These are phyloP conservation scores for Epirrita christyi DNA, from an alignment of 2,888 invertebrate genomes.

Conservation along the genomic window DNA sequence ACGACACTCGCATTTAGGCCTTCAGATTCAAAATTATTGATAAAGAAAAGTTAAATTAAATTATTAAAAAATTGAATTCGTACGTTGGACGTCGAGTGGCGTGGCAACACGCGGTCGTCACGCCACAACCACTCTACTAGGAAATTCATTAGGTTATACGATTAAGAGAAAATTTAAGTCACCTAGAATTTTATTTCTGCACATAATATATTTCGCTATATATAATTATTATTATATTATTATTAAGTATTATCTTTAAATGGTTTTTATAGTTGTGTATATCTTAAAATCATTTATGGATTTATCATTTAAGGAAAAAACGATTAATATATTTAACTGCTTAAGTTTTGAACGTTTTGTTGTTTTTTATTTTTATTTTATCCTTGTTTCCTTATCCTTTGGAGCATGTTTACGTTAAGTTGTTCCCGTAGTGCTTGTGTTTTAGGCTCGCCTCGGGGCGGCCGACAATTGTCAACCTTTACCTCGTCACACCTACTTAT, in stretches of 20 bases:
- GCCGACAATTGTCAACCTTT: conserved; percentile 80
- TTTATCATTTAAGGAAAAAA: conserved; percentile 83
- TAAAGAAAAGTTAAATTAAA: conserved; percentile 78
- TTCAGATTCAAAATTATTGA: conserved; percentile 87
- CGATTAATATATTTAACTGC: conserved; percentile 84
- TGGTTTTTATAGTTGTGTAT: conserved; percentile 85
- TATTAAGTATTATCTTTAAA: conserved; percentile 85
- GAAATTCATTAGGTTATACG: conserved; percentile 82
- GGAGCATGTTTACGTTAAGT: conserved; percentile 59
- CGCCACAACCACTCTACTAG: conserved; percentile 74
- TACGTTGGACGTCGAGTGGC: conserved; percentile 76
- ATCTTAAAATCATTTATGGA: conserved; percentile 84
- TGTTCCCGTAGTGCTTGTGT: conserved; percentile 58
- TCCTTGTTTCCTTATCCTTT: conserved; percentile 68
- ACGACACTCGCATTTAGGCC: conserved; percentile 89
- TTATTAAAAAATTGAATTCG: conserved; percentile 74
- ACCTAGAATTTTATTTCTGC: conserved; percentile 85
- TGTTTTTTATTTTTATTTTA: conserved; percentile 75
- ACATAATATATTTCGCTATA: conserved; percentile 85
- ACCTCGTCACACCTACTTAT: conserved; percentile 81
- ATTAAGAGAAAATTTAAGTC: conserved; percentile 84
- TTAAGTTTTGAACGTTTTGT: conserved; percentile 82
- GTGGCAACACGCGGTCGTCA: conserved; percentile 43
- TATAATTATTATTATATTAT: conserved; percentile 84
- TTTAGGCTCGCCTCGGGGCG: conserved; percentile 61